phyloP scores from a whole-genome alignment of 2,888 invertebrate genomes.

The Macrosoma leucophasiata region DNA sequence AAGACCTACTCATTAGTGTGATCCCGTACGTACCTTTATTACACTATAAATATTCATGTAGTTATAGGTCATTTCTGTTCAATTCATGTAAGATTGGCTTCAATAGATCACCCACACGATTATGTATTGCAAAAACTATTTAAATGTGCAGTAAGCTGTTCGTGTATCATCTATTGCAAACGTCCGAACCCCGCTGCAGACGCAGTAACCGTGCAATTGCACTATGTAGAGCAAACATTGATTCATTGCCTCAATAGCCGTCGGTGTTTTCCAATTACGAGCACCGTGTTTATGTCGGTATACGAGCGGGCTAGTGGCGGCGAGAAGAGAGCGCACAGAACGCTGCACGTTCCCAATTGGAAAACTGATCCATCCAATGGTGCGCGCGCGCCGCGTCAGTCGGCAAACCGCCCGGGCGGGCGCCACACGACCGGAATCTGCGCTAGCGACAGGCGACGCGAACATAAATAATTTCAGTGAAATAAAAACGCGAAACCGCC shows the following conservation, averaged over 20 bases:
- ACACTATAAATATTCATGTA: too few relatives aligned
- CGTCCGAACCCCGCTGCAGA: slow-evolving; percentile 14
- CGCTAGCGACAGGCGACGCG: slow-evolving; percentile 60
- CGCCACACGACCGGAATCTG: slow-evolving; percentile 74
- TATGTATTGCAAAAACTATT: too few relatives aligned
- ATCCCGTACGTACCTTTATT: too few relatives aligned
- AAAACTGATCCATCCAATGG: slow-evolving; percentile 23
- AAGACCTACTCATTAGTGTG: too few relatives aligned
- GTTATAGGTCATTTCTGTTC: too few relatives aligned
- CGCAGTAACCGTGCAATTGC: slow-evolving; percentile 25
- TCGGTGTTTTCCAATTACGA: slow-evolving; percentile 34
- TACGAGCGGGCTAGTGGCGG: slow-evolving; percentile 1
- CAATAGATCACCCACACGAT: too few relatives aligned
- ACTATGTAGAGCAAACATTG: slow-evolving; percentile 40
- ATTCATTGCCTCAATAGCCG: slow-evolving; percentile 40
- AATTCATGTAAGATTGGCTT: too few relatives aligned
- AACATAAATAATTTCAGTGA: slow-evolving; percentile 60
- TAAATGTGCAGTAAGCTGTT: too few relatives aligned
- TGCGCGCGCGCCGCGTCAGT: slow-evolving; percentile 50
- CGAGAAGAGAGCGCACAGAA: neutral
- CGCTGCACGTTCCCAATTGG: slow-evolving; percentile 2
- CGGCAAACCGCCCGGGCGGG: slow-evolving; percentile 75
- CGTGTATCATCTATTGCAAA: too few relatives aligned
- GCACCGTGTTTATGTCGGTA: slow-evolving; percentile 11
- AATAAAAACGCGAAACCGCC: slow-evolving; percentile 57